Percentiles rank a stretch among this genome's conserved stretches.
Conservation (phyloP, 2,797 vertebrate species). For the Enoplosus armatus region DNA sequence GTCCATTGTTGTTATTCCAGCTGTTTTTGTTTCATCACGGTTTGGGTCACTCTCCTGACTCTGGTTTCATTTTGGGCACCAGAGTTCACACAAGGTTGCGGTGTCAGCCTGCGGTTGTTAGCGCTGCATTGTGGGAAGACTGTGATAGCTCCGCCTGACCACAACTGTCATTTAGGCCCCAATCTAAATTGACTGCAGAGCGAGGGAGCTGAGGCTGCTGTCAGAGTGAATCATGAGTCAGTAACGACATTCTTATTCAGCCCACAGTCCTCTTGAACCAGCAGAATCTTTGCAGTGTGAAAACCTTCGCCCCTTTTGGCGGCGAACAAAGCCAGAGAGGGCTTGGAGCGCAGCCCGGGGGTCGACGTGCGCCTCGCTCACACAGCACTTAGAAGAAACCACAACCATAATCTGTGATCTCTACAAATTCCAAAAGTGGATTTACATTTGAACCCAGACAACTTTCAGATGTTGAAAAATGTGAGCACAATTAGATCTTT, state of each 20-base stretch:
- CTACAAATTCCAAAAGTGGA: slow-evolving; percentile 56
- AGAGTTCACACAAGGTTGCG: slow-evolving; percentile 63
- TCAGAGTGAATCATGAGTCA: slow-evolving; percentile 70
- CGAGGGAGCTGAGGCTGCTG: slow-evolving; percentile 49
- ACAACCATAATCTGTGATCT: slow-evolving; percentile 56
- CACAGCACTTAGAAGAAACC: slow-evolving; percentile 47
- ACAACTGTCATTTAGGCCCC: slow-evolving; percentile 66
- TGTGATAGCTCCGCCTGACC: slow-evolving; percentile 56
- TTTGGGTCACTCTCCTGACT: slow-evolving; percentile 44
- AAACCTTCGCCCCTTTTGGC: slow-evolving; percentile 60
- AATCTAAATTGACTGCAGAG: slow-evolving; percentile 52
- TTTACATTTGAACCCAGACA: slow-evolving; percentile 48
- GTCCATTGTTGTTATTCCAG: slow-evolving; percentile 67
- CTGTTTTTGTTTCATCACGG: slow-evolving; percentile 53
- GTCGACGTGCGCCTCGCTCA: slow-evolving; percentile 28
- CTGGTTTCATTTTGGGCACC: slow-evolving; percentile 43
- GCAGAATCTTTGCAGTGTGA: slow-evolving; percentile 59
- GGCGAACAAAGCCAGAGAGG: slow-evolving; percentile 39
- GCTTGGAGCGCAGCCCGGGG: slow-evolving; percentile 31
- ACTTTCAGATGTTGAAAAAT: slow-evolving; percentile 37
- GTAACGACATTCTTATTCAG: slow-evolving; percentile 64
- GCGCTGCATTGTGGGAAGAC: slow-evolving; percentile 68
- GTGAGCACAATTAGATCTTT: slow-evolving; percentile 7
- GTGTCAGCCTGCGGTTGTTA: slow-evolving; percentile 67
- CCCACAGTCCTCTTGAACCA: slow-evolving; percentile 57